Evolutionary conservation across 2,888 invertebrate genomes (phyloP).

Genomic region (Metopia argyrocephala): DNA sequence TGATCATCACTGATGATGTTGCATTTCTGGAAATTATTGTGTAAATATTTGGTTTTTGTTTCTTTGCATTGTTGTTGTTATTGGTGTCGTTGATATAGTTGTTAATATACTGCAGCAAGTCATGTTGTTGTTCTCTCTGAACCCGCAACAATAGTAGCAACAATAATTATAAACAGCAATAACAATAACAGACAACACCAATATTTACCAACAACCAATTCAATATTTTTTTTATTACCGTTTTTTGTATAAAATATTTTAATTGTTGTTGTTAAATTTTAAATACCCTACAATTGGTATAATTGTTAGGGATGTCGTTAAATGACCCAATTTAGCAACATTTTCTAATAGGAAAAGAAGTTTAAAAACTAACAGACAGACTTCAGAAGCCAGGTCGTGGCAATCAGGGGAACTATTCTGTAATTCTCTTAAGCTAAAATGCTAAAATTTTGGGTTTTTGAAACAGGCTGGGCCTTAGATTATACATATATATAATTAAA

Average conservation of each 20-base stretch:
- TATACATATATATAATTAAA: too few species aligned
- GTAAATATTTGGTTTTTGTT: conserved; percentile 59
- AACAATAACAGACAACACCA: conserved; percentile 45
- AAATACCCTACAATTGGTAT: not conserved
- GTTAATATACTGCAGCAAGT: not conserved
- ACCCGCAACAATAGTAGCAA: not conserved
- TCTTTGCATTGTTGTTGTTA: not conserved
- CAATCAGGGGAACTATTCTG: too few species aligned
- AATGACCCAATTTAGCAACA: too few species aligned
- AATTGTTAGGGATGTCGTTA: conserved; percentile 4
- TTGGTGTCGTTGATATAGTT: not conserved
- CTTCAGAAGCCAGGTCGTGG: too few species aligned
- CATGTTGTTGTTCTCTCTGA: not conserved
- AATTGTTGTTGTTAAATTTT: conserved; percentile 5
- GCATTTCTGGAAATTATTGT: conserved; percentile 50
- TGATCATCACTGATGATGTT: conserved; percentile 46
- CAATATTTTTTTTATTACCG: conserved; percentile 29
- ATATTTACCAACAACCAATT: conserved; percentile 50
- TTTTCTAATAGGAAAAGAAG: too few species aligned
- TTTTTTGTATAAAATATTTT: not conserved
- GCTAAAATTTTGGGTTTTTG: too few species aligned
- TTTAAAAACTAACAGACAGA: too few species aligned
- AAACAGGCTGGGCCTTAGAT: too few species aligned
- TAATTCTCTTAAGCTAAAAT: too few species aligned
- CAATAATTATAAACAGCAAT: not conserved